These are phyloP conservation scores for Tigriopus californicus DNA, from an alignment of 2,888 invertebrate species.

Conservation along the genomic window DNA sequence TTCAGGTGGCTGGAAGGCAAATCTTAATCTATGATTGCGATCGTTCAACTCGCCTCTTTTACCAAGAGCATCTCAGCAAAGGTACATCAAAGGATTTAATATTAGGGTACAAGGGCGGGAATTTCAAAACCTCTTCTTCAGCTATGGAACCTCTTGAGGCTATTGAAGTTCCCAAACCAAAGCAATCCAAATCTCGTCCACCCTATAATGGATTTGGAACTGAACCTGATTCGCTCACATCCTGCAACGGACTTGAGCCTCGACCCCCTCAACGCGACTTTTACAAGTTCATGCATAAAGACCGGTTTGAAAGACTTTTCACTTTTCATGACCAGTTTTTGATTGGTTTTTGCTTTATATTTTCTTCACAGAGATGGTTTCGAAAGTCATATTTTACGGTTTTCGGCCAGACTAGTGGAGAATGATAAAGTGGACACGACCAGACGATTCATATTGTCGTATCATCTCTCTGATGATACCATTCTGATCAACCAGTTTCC, in stretches of 20 bases:
- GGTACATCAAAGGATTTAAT: too few species aligned
- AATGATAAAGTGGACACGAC: constrained; percentile 35
- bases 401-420: constrained; percentile 54
- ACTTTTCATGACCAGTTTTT: not conserved
- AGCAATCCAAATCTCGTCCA: constrained; percentile 38
- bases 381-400: constrained; percentile 56
- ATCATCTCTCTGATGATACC: constrained; percentile 62
- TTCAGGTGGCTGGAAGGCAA: constrained; percentile 63
- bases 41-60: constrained; percentile 64
- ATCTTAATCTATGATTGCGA: constrained; percentile 66
- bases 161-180: constrained; percentile 25
- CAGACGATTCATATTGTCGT: constrained; percentile 59
- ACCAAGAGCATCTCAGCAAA: constrained; percentile 45
- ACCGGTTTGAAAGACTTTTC: constrained; percentile 35
- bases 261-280: constrained; percentile 57
- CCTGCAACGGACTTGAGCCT: constrained; percentile 59
- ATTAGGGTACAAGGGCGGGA: too few species aligned
- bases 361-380: constrained; percentile 39
- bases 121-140: too few species aligned
- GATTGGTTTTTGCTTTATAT: not conserved
- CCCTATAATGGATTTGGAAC: constrained; percentile 82
- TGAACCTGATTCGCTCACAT: constrained; percentile 71
- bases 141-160: constrained; percentile 22
- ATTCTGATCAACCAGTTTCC: constrained; percentile 60
- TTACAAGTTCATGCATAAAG: constrained; percentile 57